Evolutionary conservation across 2,113 vertebrate genomes (phyloP), one percentile per base, ranked within the genome.

Genomic region (Naja naja): DNA sequence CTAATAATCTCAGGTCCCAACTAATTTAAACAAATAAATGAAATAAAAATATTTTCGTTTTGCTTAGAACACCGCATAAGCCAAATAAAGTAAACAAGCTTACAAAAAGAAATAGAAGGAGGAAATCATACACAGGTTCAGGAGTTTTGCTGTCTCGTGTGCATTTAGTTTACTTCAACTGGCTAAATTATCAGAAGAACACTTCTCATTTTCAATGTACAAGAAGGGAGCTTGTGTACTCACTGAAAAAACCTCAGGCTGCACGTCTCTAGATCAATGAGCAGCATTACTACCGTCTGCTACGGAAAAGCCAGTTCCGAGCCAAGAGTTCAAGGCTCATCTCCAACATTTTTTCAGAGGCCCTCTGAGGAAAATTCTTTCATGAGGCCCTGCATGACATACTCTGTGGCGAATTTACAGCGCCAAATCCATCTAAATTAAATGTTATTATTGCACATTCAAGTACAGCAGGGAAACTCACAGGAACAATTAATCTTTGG

Each of bases 271-370:
- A 95, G 88, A 95, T 97, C 97, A 95, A 94, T 96, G 95, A 96
- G 60, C 60, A 94, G 96, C 7, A 0, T 93, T 94, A 90, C 95
- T 97, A 92, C 93, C 94, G 94, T 45, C 95, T 89, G 56, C 95
- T 96, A 60, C 89, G 98, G 98, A 98, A 98, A 98, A 97, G 95
- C 91, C 90, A 58, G 54, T 89, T 10, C 85, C 90, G 90, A 93
- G 98, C 98, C 98, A 98, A 97, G 89, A 93, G 92, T 94, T 94
- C 93, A 53, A 96, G 97, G 97, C 97, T 89, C 96, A 91, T 93
- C 95, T 97, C 97, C 97, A 98, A 96, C 89, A 95, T 94, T 96
- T 91, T 96, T 94, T 95, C 94, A 95, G 96, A 97, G 97, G 98
- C 97, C 96, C 96, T 5, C 88, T n/a, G 95, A 96, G 97, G 97